Evolutionary conservation across 30 jellyfish, hydroid and myxozoan species (phyloP).

Genomic region (Phacellophora camtschatica): DNA sequence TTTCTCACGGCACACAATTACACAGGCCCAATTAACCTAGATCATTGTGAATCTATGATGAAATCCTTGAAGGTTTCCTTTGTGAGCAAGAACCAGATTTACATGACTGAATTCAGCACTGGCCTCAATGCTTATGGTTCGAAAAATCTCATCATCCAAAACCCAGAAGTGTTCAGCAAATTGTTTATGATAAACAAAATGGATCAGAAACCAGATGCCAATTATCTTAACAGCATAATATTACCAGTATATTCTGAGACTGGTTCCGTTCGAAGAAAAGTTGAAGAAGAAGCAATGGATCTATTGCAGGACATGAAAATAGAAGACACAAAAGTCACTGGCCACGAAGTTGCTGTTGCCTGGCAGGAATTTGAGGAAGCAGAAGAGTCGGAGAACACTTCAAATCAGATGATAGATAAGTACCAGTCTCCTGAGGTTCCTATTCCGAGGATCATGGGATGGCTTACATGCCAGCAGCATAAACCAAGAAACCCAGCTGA

Average conservation of each 20-base stretch:
- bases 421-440: conserved; percentile 13
- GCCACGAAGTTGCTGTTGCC: conserved; percentile 43
- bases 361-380: conserved; percentile 49
- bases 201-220: conserved; percentile 15
- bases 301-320: conserved; percentile 19
- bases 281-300: conserved; percentile 18
- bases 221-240: neutral
- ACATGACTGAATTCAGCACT: conserved; percentile 18
- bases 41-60: no score
- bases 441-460: conserved; percentile 36
- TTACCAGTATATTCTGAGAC: conserved; percentile 10
- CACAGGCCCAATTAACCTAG: no score
- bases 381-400: neutral
- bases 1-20: no score
- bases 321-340: conserved; percentile 19
- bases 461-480: conserved; percentile 55
- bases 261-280: conserved; percentile 15
- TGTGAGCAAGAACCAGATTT: conserved; percentile 11
- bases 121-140: no score
- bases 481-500: conserved; percentile 20
- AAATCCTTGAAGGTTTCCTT: conserved; percentile 11
- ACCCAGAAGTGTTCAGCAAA: conserved; percentile 26
- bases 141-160: no score
- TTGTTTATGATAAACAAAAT: neutral
- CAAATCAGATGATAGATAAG: neutral